Percentiles rank a stretch among this genome's conserved stretches.
These are phyloP conservation scores for Petrocephalus zakoni DNA, from an alignment of 2,113 vertebrate genomes.

Conservation along the genomic window DNA sequence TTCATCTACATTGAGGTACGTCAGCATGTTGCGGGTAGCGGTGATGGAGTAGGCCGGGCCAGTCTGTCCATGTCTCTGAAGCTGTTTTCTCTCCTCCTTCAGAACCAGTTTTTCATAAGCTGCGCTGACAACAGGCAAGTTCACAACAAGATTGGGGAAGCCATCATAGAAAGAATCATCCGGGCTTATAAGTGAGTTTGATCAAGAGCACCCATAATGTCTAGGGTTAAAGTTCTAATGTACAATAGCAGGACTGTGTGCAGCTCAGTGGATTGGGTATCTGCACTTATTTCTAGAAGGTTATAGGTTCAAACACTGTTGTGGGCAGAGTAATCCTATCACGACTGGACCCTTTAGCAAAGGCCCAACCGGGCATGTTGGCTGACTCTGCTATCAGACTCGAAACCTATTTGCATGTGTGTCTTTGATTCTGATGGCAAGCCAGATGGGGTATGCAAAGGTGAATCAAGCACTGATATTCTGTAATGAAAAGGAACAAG, in stretches of 20 bases:
- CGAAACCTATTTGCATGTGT: not conserved
- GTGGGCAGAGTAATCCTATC: not conserved
- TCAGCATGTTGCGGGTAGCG: not conserved
- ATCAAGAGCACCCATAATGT: not conserved
- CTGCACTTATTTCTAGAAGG: not conserved
- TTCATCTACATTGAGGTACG: constrained; percentile 76
- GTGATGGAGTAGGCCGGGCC: no score
- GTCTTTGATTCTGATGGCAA: not conserved
- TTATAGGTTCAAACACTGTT: not conserved
- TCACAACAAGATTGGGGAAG: constrained; percentile 69
- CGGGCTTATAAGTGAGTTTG: constrained; percentile 70
- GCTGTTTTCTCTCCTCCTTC: constrained; percentile 44
- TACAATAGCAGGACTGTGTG: not conserved
- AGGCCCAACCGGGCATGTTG: not conserved
- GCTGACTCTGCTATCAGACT: not conserved
- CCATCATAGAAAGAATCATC: constrained; percentile 69
- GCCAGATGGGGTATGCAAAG: not conserved
- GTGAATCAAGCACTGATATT: not conserved
- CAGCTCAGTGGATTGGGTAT: not conserved
- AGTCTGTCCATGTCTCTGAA: not conserved
- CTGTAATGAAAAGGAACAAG: not conserved
- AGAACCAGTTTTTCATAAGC: constrained; percentile 83
- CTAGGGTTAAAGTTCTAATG: not conserved
- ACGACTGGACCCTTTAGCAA: not conserved
- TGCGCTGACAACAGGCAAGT: constrained; percentile 72